Evolutionary conservation across 2,888 invertebrate genomes (phyloP), one percentile per base, ranked within the genome.

Genomic region (Corbicula japonica): DNA sequence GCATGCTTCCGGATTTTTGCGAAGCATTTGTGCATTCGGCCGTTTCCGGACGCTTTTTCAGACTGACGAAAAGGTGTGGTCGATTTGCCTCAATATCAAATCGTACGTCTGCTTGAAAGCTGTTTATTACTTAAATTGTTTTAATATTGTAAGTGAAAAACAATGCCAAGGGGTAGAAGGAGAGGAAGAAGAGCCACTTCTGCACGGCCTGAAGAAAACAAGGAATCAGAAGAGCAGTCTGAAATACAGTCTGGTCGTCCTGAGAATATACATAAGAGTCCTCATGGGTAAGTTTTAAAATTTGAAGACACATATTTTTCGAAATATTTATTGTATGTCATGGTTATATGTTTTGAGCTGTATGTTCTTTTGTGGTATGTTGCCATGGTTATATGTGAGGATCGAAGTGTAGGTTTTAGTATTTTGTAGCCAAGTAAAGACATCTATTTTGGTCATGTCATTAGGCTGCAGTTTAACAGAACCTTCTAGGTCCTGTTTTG

Each of bases 351-450:
- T 52, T 52, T 68, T 68, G 54, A 68, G 56, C 28, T 52, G 66
- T 68, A 56, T 35, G 56, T 68, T 68, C 41, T 56, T 56, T 35
- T 35, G 32, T 48, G 32, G 68, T 54, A 12, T 44, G 38, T 68
- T 68, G 56, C 30, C 68, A 68, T 30, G 56, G 44, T 68, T 68
- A 44, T 35, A 68, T 68, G 68, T 44, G 44, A 56, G 68, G 18
- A 56, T 54, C n/a, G n/a, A n/a, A n/a, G n/a, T 65, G 68, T 56
- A 56, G 44, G 68, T 68, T 68, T 41, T 68, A 68, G 63, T 44
- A 44, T 63, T 48, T 46, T 63, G 48, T 48, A 48, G 68, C 54
- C 56, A 41, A 68, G 30, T 68, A 68, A 68, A 41, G 32, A 44
- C 56, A 65, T 34, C n/a, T 54, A 54, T 50, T 56, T 68, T 68